Conservation (phyloP, 2,113 vertebrate genomes). For the Eupsittula cactorum region DNA sequence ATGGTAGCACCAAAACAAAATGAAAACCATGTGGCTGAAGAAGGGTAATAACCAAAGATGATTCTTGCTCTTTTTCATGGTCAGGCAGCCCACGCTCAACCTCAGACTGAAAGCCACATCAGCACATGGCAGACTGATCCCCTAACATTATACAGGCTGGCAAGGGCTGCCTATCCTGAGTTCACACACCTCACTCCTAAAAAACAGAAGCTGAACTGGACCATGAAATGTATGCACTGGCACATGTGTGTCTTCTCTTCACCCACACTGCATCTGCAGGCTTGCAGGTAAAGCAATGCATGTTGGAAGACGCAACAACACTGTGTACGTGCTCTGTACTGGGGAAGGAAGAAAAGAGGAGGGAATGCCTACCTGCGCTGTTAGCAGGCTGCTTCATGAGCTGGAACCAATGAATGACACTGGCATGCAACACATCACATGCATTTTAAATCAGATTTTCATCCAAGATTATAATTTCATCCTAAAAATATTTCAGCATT, state of each 20-base stretch:
- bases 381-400: background rate
- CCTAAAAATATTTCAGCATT: background rate
- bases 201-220: fast-evolving
- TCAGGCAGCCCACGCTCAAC: background rate
- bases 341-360: background rate
- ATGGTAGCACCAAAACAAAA: background rate
- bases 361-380: background rate
- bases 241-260: fast-evolving
- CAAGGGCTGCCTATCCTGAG: background rate
- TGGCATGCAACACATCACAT: background rate
- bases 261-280: background rate
- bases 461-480: background rate
- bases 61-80: background rate
- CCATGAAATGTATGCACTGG: background rate
- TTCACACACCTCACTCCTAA: background rate
- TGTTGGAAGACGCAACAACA: background rate
- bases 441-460: fast-evolving
- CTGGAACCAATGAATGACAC: background rate
- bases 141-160: fast-evolving
- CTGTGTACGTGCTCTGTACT: fast-evolving
- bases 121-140: background rate
- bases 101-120: background rate
- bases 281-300: fast-evolving
- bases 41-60: background rate
- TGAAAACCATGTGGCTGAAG: background rate